Base-by-base conservation (phyloP, 1,140 invertebrate genomes). In the Saccostrea glomerata region DNA sequence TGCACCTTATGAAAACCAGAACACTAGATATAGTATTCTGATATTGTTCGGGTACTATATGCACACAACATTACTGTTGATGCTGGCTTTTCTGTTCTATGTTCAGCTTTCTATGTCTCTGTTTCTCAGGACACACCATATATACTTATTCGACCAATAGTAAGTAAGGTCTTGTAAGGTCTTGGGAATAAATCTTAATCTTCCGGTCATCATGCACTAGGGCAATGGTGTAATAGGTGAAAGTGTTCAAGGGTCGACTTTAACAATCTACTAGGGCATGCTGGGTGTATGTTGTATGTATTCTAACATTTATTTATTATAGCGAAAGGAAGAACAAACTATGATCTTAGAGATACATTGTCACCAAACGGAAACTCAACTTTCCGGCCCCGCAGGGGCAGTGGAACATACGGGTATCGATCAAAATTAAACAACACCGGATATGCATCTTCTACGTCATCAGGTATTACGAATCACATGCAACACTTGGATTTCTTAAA, bases 311-410 rank as follows among this genome's bases (percentile, higher is more conserved):
- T 60, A 88, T 88, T 88, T 66, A 88, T 88, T 88, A 85, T 83
- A 95, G 94, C 94, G 20, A 94, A 92, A 92, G 94, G 94, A 85
- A 91, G 94, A 89, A 93, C 94, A 87, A 94, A 94, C 87, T 89
- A 91, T 73, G 94, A 95, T 83, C 92, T 94, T 58, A 92, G 94
- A 83, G 94, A 95, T 56, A 88, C 92, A 55, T 91, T 95, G 30
- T 88, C 89, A 87, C 84, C 90, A 13, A 91, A 91, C 87, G 88
- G 87, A 77, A 89, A 89, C 60, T 84, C 88, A 47, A 88, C 87
- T 54, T 91, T 92, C 87, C 87, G 90, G 20, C 89, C 91, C n/a
- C 91, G 92, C 1, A 90, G 92, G 85, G 89, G 92, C 86, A 93
- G 92, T 82, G 91, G 91, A 40, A 92, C 92, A 83, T 91, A 90